Evolutionary conservation across 2,888 invertebrate species (phyloP).

Genomic region (Euplagia quadripunctaria): DNA sequence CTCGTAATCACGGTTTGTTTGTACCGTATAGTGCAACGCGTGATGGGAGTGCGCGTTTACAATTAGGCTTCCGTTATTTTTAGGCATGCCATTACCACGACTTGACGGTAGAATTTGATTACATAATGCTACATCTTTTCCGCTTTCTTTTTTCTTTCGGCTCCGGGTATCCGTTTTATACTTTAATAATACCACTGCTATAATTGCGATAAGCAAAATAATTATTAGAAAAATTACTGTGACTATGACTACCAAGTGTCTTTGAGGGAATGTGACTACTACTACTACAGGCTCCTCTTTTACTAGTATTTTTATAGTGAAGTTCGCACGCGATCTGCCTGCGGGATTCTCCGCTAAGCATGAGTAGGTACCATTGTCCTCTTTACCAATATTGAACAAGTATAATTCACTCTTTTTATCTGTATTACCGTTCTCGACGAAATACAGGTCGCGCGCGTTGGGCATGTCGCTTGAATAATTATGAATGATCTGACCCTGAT

Average conservation of each 20-base stretch:
- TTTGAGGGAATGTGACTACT: conserved; percentile 90
- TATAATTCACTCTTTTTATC: conserved; percentile 93
- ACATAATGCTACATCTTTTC: conserved; percentile 88
- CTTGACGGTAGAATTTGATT: conserved; percentile 84
- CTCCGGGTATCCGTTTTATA: conserved; percentile 83
- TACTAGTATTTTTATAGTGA: conserved; percentile 92
- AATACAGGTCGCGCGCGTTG: conserved; percentile 90
- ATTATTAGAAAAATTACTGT: conserved; percentile 90
- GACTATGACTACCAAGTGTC: conserved; percentile 90
- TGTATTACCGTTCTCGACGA: conserved; percentile 90
- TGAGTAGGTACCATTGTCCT: conserved; percentile 95
- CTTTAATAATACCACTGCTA: conserved; percentile 89
- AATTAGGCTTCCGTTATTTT: conserved; percentile 86
- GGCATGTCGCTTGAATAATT: conserved; percentile 91
- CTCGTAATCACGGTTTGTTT: conserved; percentile 87
- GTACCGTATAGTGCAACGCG: conserved; percentile 84
- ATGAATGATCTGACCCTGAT: conserved; percentile 93
- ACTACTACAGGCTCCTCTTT: conserved; percentile 91
- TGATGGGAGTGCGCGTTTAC: conserved; percentile 88
- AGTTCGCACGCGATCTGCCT: conserved; percentile 92
- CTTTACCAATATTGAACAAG: conserved; percentile 91
- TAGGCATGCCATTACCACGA: conserved; percentile 83
- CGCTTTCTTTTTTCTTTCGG: conserved; percentile 87
- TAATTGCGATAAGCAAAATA: conserved; percentile 89
- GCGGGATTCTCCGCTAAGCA: conserved; percentile 96